Percentiles rank a stretch among this genome's conserved stretches.
phyloP scores from a whole-genome alignment of 2,888 invertebrate genomes.

The Torymus auratus region DNA sequence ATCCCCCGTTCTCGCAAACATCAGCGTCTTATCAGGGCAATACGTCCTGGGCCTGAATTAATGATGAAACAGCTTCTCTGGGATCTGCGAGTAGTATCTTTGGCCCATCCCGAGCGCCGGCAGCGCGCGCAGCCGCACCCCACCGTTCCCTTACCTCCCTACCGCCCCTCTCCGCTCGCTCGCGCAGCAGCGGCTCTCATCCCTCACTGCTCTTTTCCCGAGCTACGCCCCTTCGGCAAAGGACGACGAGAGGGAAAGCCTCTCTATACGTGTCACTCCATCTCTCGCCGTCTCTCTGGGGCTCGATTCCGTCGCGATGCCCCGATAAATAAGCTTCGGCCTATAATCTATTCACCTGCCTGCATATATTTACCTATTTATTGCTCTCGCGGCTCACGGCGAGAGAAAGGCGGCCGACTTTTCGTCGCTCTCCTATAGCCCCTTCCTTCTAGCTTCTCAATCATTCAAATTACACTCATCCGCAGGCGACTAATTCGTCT shows the following conservation, averaged over 20 bases:
- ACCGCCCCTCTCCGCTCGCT: not conserved
- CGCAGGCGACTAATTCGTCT: no score
- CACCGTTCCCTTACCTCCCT: not conserved
- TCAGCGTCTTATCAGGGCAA: constrained; percentile 44
- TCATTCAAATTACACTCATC: no score
- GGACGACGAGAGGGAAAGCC: constrained; percentile 1
- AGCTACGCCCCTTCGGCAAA: not conserved
- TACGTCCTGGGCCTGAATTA: constrained; percentile 46
- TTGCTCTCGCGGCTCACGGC: no score
- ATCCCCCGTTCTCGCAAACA: constrained; percentile 43
- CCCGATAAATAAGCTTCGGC: no score
- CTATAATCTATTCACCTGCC: no score
- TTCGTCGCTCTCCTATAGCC: no score
- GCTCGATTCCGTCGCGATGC: not conserved
- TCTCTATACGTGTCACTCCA: not conserved
- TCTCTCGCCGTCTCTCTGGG: not conserved
- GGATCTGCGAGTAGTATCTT: constrained; percentile 18
- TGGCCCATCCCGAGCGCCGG: not conserved
- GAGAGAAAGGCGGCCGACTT: no score
- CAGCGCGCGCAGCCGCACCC: not conserved
- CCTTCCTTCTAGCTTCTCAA: not conserved
- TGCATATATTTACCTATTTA: no score
- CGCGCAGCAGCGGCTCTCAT: not conserved
- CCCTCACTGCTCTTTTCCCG: not conserved
- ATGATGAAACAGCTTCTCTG: constrained; percentile 51